These are phyloP conservation scores for Neoscelio sp. DNA, from an alignment of 2,888 invertebrate species.

Conservation along the genomic window DNA sequence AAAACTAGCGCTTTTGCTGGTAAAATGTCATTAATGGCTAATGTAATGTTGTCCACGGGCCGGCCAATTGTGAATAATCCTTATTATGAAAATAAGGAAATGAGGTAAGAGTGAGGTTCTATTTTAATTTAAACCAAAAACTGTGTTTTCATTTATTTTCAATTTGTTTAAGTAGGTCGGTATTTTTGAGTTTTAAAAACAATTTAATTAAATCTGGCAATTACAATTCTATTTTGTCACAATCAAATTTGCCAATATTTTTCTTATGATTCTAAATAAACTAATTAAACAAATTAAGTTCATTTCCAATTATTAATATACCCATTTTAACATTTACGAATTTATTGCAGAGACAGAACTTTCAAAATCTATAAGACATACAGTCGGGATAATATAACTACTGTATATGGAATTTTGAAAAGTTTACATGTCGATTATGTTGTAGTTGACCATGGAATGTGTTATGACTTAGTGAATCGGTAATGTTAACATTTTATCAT, in stretches of 20 bases:
- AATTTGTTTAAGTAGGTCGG: too few relatives aligned
- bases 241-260: too few relatives aligned
- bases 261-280: too few relatives aligned
- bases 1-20: conserved; percentile 91
- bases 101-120: too few relatives aligned
- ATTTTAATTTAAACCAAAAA: not conserved
- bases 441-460: conserved; percentile 89
- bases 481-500: conserved; percentile 78
- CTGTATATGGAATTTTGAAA: conserved; percentile 88
- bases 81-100: conserved; percentile 92
- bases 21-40: conserved; percentile 93
- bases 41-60: conserved; percentile 90
- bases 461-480: conserved; percentile 86
- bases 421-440: conserved; percentile 89
- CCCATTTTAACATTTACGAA: conserved; percentile 67
- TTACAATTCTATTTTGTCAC: too few relatives aligned
- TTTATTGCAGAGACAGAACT: conserved; percentile 92
- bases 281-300: too few relatives aligned
- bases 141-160: too few relatives aligned
- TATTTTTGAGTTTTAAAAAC: too few relatives aligned
- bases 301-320: not conserved
- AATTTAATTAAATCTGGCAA: too few relatives aligned
- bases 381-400: conserved; percentile 88
- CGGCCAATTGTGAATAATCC: conserved; percentile 94
- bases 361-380: conserved; percentile 91